Conservation (phyloP, 2,113 vertebrate genomes). For the Centropus unirufus region DNA sequence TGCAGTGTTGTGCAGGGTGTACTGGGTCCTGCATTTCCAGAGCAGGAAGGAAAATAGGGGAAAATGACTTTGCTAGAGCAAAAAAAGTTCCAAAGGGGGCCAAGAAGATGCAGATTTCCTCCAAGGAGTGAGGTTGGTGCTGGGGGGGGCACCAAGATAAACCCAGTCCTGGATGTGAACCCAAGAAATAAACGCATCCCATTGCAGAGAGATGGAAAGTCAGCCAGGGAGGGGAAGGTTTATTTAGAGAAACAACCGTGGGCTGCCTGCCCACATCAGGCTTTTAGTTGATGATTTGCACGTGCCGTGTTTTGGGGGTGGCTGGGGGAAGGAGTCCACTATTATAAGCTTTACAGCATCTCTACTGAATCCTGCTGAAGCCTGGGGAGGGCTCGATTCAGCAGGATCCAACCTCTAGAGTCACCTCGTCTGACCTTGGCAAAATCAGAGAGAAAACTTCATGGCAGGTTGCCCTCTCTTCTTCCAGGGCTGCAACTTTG, state of each 20-base stretch:
- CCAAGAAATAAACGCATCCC: background rate
- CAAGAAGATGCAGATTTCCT: background rate
- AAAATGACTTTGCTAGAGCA: background rate
- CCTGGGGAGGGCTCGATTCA: background rate
- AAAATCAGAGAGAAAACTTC: background rate
- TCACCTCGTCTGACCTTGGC: background rate
- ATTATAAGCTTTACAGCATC: slow-evolving; percentile 9
- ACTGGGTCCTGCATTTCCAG: background rate
- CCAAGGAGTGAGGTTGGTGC: background rate
- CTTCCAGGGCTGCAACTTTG: background rate
- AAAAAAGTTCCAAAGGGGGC: background rate
- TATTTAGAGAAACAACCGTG: slow-evolving; percentile 67
- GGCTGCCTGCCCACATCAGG: slow-evolving; percentile 69
- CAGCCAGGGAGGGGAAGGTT: slow-evolving; percentile 48
- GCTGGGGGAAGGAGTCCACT: slow-evolving; percentile 52
- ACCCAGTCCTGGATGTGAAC: background rate
- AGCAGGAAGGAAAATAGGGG: background rate
- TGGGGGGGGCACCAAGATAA: background rate
- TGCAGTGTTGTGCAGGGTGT: fast-evolving
- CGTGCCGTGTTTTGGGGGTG: slow-evolving; percentile 17
- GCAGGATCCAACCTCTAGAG: background rate
- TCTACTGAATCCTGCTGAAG: background rate
- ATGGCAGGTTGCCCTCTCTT: fast-evolving
- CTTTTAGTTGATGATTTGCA: slow-evolving; percentile 60
- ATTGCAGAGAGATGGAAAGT: background rate